These are phyloP conservation scores for Phocoena sinus DNA, from an alignment of 2,113 vertebrate genomes.

Conservation along the genomic window DNA sequence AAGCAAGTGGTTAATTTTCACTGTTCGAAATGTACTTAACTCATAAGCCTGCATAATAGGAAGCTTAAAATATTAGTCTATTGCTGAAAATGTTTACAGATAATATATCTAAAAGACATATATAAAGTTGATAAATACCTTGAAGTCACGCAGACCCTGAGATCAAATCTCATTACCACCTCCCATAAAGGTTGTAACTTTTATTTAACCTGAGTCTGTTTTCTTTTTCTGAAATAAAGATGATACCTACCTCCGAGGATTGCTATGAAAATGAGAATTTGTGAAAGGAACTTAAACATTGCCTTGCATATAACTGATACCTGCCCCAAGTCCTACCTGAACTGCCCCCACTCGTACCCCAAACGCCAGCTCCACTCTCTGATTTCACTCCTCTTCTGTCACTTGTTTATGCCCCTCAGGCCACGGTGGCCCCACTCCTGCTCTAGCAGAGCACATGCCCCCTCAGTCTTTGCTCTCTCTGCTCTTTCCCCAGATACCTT, in stretches of 20 bases:
- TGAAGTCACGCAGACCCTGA: background rate
- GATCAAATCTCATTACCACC: background rate
- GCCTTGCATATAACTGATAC: background rate
- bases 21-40: background rate
- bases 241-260: background rate
- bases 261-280: background rate
- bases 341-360: fast-evolving
- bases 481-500: background rate
- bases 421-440: too few species aligned
- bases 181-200: background rate
- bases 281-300: background rate
- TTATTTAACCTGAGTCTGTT: background rate
- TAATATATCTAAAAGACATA: background rate
- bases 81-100: background rate
- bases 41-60: background rate
- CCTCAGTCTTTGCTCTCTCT: background rate
- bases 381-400: background rate
- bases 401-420: background rate
- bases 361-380: too few species aligned
- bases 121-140: background rate
- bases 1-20: background rate
- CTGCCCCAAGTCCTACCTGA: background rate
- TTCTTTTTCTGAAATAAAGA: background rate
- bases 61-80: background rate
- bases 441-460: fast-evolving